These are phyloP conservation scores for Anarrhichthys ocellatus DNA, from an alignment of 2,113 vertebrate species.

Conservation along the genomic window DNA sequence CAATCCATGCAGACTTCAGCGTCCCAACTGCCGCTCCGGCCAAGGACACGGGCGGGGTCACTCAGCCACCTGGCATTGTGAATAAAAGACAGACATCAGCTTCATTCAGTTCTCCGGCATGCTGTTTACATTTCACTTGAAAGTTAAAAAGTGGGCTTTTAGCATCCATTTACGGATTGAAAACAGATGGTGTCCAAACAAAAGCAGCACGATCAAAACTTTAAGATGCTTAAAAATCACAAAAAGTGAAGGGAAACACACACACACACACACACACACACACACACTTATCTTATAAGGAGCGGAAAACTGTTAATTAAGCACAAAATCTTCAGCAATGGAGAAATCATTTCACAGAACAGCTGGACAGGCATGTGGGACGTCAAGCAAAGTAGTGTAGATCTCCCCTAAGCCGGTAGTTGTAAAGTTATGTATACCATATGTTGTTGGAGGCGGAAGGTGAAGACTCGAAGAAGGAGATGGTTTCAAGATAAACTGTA, in stretches of 20 bases:
- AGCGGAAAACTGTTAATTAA: conserved; percentile 14
- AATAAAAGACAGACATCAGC: conserved; percentile 48
- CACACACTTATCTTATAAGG: background rate
- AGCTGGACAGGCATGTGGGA: conserved; percentile 17
- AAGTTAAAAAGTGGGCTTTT: conserved; percentile 35
- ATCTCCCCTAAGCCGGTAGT: conserved; percentile 29
- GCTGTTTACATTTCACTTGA: conserved; percentile 46
- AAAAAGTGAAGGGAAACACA: background rate
- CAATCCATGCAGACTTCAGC: conserved; percentile 55
- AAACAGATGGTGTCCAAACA: conserved; percentile 63
- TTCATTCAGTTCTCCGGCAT: conserved; percentile 27
- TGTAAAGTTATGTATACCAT: conserved; percentile 28
- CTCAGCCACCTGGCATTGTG: conserved; percentile 56
- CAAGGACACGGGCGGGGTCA: conserved; percentile 66
- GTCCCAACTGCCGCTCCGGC: conserved; percentile 32
- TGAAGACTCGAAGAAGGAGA: conserved; percentile 30
- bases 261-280: background rate
- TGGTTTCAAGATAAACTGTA: conserved; percentile 36
- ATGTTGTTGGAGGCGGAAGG: conserved; percentile 23
- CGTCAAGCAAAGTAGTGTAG: conserved; percentile 17
- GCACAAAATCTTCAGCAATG: conserved; percentile 7
- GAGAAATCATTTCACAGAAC: conserved; percentile 9
- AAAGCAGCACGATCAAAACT: conserved; percentile 16
- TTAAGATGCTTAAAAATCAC: background rate
- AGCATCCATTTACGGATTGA: conserved; percentile 48